These are phyloP conservation scores for Aramus guarauna DNA, from an alignment of 2,113 vertebrate species.

Conservation along the genomic window DNA sequence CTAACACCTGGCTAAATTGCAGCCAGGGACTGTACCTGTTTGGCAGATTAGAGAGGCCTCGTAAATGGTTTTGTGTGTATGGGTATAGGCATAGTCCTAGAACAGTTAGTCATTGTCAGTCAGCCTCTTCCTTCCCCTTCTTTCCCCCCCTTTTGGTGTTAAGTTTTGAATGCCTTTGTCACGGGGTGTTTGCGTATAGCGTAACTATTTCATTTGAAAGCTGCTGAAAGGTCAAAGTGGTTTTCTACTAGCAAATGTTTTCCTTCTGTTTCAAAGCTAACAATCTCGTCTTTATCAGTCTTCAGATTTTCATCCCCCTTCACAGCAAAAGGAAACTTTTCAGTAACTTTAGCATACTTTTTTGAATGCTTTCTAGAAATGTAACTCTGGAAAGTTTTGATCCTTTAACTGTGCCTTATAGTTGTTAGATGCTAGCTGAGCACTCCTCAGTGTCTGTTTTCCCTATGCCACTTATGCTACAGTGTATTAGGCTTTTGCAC, in stretches of 20 bases:
- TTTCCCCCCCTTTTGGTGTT: not conserved
- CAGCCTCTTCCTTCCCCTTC: not conserved
- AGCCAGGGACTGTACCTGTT: not conserved
- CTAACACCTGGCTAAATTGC: not conserved
- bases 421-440: not conserved
- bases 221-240: not conserved
- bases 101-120: not conserved
- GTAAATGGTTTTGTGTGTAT: not conserved
- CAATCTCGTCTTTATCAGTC: not conserved
- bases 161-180: not conserved
- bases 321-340: not conserved
- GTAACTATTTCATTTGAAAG: not conserved
- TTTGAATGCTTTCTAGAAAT: not conserved
- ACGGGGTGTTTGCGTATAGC: not conserved
- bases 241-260: not conserved
- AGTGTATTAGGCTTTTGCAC: not conserved
- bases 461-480: not conserved
- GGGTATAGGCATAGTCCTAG: not conserved
- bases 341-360: not conserved
- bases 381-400: not conserved
- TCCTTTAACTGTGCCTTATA: not conserved
- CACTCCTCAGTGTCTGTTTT: not conserved
- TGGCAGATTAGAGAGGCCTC: not conserved
- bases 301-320: not conserved
- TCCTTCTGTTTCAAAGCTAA: not conserved